Base-by-base conservation (phyloP, 2,113 vertebrate species). In the Eudyptes chrysolophus region DNA sequence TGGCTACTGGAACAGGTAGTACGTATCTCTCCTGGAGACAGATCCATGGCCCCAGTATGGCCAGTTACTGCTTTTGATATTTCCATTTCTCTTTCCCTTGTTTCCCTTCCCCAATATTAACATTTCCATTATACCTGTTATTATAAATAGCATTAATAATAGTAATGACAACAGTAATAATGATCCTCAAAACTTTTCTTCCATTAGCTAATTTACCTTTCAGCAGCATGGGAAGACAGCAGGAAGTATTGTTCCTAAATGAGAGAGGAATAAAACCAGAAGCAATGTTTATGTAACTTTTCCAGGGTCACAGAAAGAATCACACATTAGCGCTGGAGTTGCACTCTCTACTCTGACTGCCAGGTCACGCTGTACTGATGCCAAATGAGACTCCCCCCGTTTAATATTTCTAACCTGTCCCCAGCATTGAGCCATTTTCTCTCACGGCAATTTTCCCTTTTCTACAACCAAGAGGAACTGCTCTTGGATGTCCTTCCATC, bases 291-390 rank as follows among this genome's bases (percentile, higher is more conserved):
- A 64, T 84, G 44, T 84, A 70, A 69, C 80, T 87, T 91, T 75
- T 92, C 49, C 91, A 91, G 95, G 96, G 94, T 94, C 89, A 82
- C 80, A 92, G 92, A 89, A 89, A 84, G 72, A 84, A 85, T 22
- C 72, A 64, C 82, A 89, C 38, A 81, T 66, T 61, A 74, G n/a
- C 0, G 1, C 68, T 61, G 81, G 74, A 84, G 64, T 22, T 3
- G 0, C 61, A 32, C 54, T 90, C 55, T 27, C 57, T 55, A 6
- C 54, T 57, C 66, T 54, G 72, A 49, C 51, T 87, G 82, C 49
- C 76, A 89, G 76, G 88, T 70, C 85, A 87, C 0, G 0, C 60
- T 40, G 69, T 16, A 17, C n/a, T 16, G 26, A 48, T 30, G 68
- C 70, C 81, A 96, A 72, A 42, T 6, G 15, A 84, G 22, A 60